phyloP scores from a whole-genome alignment of 37 sponge, comb jelly and placozoan species.

The Spongilla lacustris region DNA sequence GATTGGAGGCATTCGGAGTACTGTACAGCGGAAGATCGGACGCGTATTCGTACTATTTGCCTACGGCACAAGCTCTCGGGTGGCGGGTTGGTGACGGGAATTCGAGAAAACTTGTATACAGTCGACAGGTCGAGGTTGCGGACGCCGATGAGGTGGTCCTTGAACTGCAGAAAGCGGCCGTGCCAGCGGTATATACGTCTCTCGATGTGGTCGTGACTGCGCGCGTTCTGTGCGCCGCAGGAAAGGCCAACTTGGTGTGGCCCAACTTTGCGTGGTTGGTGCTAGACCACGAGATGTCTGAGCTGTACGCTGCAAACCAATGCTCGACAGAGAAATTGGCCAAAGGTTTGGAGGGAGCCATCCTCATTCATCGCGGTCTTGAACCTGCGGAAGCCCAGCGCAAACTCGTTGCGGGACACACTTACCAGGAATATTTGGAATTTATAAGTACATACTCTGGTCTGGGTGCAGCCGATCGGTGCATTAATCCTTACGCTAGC shows the following conservation, averaged over 20 bases:
- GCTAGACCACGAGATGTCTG: background rate
- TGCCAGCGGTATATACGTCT: background rate
- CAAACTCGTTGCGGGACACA: background rate
- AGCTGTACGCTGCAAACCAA: background rate
- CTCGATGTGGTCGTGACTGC: background rate
- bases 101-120: background rate
- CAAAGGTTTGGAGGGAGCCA: background rate
- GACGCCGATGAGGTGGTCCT: background rate
- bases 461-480: background rate
- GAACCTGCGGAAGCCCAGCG: background rate
- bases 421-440: conserved; percentile 2
- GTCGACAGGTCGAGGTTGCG: background rate
- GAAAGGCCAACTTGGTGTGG: background rate
- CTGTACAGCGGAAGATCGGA: background rate
- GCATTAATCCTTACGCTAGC: background rate
- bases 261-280: background rate
- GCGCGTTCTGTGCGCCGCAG: background rate
- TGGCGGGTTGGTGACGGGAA: background rate
- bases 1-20: background rate
- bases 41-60: background rate
- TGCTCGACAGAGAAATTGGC: background rate
- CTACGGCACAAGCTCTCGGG: background rate
- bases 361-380: background rate
- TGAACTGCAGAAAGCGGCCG: background rate
- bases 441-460: background rate